These are phyloP conservation scores for Helleia helle DNA, from an alignment of 2,888 invertebrate genomes.

Conservation along the genomic window DNA sequence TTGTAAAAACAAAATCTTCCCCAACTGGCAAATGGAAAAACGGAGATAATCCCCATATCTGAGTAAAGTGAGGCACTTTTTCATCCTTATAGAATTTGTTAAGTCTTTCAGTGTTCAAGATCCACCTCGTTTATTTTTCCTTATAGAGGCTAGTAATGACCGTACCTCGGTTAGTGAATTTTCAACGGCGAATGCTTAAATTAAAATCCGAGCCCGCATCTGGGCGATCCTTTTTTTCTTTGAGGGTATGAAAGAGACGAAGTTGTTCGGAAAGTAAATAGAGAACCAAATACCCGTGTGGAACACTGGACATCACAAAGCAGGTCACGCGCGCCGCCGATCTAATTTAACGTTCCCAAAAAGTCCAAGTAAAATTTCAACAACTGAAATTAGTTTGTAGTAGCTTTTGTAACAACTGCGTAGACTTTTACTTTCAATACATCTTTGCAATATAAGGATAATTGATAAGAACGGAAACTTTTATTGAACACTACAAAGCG, in stretches of 20 bases:
- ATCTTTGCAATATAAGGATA: too few species aligned
- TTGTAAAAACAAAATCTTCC: constrained; percentile 10
- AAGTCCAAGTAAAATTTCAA: constrained; percentile 48
- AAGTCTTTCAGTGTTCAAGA: constrained; percentile 31
- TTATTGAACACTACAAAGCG: too few species aligned
- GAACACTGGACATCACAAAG: constrained; percentile 38
- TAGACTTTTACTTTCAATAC: constrained; percentile 14
- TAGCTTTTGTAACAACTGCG: constrained; percentile 21
- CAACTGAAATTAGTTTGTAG: constrained; percentile 42
- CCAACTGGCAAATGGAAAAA: constrained; percentile 15
- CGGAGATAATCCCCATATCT: constrained; percentile 28
- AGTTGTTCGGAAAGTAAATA: constrained; percentile 35
- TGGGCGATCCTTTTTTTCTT: constrained; percentile 20
- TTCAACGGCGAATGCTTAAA: constrained; percentile 17
- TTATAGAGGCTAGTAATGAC: constrained; percentile 35
- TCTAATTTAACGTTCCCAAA: constrained; percentile 58
- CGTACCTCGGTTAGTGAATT: constrained; percentile 23
- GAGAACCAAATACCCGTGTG: constrained; percentile 31
- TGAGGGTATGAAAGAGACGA: constrained; percentile 24
- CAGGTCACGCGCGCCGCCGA: constrained; percentile 50
- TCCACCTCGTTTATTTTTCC: constrained; percentile 34
- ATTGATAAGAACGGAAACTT: too few species aligned
- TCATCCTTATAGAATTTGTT: constrained; percentile 36
- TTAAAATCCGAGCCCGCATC: constrained; percentile 21
- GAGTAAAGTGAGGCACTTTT: constrained; percentile 34